Base-by-base conservation (phyloP, 2,888 invertebrate genomes). In the Tridacna gigas region DNA sequence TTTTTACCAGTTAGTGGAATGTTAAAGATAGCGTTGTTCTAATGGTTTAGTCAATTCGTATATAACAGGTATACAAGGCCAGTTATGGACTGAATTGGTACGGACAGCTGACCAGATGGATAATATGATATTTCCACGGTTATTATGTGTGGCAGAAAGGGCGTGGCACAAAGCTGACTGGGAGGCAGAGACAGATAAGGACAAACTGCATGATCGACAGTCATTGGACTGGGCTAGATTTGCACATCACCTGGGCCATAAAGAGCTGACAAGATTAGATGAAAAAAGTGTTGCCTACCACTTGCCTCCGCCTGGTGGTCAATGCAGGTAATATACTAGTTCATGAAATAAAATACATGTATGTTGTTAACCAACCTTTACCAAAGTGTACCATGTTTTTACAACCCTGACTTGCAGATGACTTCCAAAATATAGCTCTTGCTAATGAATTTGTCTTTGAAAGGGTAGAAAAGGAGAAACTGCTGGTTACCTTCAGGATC, bases 111-210 rank as follows among this genome's bases (percentile, higher is more conserved):
- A 91, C n/a, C 91, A 92, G 79, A 89, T 93, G 84, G 91, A 92
- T 66, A 75, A 80, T 47, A 93, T 93, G 93, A 91, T 92, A 71
- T 92, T 89, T 51, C 93, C 93, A 22, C 86, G 93, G 0, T 83
- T 93, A 0, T 73, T 92, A n/a, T 93, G 93, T n/a, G 87, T 94
- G 37, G 94, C 94, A 13, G 94, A 94, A 86, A 82, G 94, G 26
- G 90, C 90, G 0, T 94, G 94, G 94, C 94, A 94, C 82, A 90
- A 90, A 77, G 92, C 94, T 74, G 81, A 83, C 13, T 94, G 94
- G 94, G 93, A 94, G 86, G 89, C 88, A 13, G 81, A 84, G 37
- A 80, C 83, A 11, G 83, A 89, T 20, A 79, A 80, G 4, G 82
- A 80, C 12, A 81, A 80, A n/a, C 84, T 86, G 60, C 66, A 81